Evolutionary conservation across 2,888 invertebrate species (phyloP).

Genomic region (Cybosia mesomella): DNA sequence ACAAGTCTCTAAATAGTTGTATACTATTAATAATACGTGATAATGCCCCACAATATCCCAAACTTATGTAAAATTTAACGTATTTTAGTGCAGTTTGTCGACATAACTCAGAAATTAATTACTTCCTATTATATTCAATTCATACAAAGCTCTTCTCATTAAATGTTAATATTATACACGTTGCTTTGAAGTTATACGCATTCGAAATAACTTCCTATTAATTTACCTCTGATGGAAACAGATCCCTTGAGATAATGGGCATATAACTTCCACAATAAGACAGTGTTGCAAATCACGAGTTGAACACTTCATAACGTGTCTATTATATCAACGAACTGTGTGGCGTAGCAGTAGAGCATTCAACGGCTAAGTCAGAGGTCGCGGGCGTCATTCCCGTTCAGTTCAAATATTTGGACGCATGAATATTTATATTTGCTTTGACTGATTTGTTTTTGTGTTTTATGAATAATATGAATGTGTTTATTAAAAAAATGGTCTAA

Average conservation of each 20-base stretch:
- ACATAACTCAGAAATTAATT: conserved; percentile 44
- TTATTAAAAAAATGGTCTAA: not conserved
- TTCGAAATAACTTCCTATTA: conserved; percentile 47
- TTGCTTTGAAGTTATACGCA: conserved; percentile 33
- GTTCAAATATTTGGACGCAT: not conserved
- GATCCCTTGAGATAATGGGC: conserved; percentile 24
- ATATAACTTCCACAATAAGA: conserved; percentile 40
- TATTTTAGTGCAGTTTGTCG: conserved; percentile 20
- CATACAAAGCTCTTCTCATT: conserved; percentile 40
- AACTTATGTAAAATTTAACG: not conserved
- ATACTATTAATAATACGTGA: not conserved
- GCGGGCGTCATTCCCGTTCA: not conserved
- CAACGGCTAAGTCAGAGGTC: not conserved
- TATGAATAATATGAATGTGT: not conserved
- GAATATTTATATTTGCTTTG: not conserved
- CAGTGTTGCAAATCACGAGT: conserved; percentile 9
- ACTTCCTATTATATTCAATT: conserved; percentile 48
- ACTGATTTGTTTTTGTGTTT: too few species aligned
- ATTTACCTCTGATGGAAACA: conserved; percentile 31
- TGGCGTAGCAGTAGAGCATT: not conserved
- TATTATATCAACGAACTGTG: not conserved
- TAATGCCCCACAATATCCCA: not conserved
- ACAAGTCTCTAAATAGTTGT: not conserved
- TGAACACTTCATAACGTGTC: not conserved
- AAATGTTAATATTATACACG: conserved; percentile 44